These are phyloP conservation scores for Aricia artaxerxes DNA, from an alignment of 2,888 invertebrate genomes.

Conservation along the genomic window DNA sequence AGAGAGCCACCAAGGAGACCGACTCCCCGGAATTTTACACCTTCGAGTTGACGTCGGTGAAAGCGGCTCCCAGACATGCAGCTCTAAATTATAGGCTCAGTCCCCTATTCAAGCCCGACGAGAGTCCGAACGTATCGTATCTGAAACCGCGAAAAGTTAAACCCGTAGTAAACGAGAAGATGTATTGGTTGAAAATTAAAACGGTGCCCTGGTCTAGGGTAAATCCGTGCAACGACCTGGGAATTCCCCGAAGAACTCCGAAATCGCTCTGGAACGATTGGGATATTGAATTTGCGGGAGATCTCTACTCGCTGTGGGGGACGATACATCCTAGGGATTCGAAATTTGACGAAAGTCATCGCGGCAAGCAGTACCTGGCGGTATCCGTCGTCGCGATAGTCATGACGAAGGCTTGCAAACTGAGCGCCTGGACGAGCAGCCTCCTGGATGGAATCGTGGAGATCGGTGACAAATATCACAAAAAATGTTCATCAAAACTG, in stretches of 20 bases:
- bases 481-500: conserved; percentile 71
- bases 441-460: conserved; percentile 83
- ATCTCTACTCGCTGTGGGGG: conserved; percentile 85
- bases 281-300: conserved; percentile 84
- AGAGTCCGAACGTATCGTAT: conserved; percentile 64
- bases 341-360: conserved; percentile 74
- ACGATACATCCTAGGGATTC: conserved; percentile 81
- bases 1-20: conserved; percentile 47
- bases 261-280: conserved; percentile 82
- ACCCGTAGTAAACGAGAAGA: conserved; percentile 69
- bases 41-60: conserved; percentile 79
- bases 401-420: conserved; percentile 80
- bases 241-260: conserved; percentile 59
- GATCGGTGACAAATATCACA: conserved; percentile 80
- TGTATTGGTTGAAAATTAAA: conserved; percentile 72
- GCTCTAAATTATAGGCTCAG: conserved; percentile 68
- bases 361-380: conserved; percentile 83
- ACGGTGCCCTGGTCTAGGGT: conserved; percentile 68
- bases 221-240: conserved; percentile 61
- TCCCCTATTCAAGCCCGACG: conserved; percentile 67
- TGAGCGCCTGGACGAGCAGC: conserved; percentile 83
- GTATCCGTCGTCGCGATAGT: conserved; percentile 81
- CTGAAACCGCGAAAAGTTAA: conserved; percentile 55
- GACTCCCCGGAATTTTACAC: conserved; percentile 75
- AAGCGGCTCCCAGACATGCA: conserved; percentile 73